phyloP scores from a whole-genome alignment of 2,797 vertebrate genomes.

The Delichon dasypus region DNA sequence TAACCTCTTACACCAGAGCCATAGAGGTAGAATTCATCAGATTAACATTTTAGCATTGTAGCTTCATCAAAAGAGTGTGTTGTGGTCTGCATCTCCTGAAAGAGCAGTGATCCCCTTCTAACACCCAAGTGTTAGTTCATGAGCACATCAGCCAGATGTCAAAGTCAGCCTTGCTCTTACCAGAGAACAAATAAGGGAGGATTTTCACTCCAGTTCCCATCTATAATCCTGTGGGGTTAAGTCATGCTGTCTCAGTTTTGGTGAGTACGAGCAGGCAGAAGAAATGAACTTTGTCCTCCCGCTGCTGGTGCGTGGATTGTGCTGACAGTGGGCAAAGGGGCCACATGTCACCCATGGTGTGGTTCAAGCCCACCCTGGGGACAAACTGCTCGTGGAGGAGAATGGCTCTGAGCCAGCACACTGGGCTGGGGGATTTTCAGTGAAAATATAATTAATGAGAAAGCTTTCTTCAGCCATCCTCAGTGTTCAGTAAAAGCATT shows the following conservation, averaged over 20 bases:
- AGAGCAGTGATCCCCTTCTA: not conserved
- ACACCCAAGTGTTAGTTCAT: not conserved
- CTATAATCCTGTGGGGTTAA: not conserved
- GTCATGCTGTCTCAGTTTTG: not conserved
- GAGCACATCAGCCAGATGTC: not conserved
- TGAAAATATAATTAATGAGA: not conserved
- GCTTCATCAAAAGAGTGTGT: conserved; percentile 23
- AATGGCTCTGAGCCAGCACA: not conserved
- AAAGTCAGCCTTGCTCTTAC: not conserved
- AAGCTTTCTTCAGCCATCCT: not conserved
- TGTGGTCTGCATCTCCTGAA: not conserved
- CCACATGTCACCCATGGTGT: accelerated
- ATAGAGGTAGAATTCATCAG: conserved; percentile 55
- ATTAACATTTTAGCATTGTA: conserved; percentile 38
- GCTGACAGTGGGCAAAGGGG: not conserved
- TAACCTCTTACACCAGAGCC: conserved; percentile 47
- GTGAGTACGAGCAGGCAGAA: accelerated
- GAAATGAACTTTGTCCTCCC: not conserved
- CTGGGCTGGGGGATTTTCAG: not conserved
- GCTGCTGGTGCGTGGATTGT: not conserved
- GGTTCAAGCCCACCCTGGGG: not conserved
- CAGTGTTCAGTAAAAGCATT: not conserved
- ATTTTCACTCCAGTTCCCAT: not conserved
- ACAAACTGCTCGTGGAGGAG: not conserved
- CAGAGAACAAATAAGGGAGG: not conserved